Conservation (phyloP, 2,797 vertebrate species). For the Salarias fasciatus region DNA sequence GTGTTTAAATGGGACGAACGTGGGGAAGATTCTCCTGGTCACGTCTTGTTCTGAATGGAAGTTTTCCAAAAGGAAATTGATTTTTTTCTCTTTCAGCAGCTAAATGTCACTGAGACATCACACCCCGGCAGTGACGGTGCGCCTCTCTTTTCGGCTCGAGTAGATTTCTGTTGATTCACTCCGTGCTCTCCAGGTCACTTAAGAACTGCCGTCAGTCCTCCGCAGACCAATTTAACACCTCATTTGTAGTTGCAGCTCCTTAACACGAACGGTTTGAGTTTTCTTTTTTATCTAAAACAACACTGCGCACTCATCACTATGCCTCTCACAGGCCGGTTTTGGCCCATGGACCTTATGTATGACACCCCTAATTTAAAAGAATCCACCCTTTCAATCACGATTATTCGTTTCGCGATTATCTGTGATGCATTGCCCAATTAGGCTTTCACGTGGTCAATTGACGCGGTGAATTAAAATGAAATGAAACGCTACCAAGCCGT, state of each 20-base stretch:
- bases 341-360: too few relatives aligned
- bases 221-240: too few relatives aligned
- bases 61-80: background rate
- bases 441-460: slow-evolving; percentile 12
- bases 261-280: too few relatives aligned
- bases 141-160: background rate
- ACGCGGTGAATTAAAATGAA: slow-evolving; percentile 34
- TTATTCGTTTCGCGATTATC: slow-evolving; percentile 14
- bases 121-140: background rate
- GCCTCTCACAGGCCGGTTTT: too few relatives aligned
- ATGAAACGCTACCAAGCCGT: slow-evolving; percentile 38
- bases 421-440: slow-evolving; percentile 36
- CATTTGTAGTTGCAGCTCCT: too few relatives aligned
- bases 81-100: background rate
- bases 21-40: background rate
- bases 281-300: too few relatives aligned
- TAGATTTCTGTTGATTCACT: background rate
- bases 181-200: too few relatives aligned
- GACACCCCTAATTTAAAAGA: background rate
- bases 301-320: too few relatives aligned
- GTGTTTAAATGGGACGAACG: background rate
- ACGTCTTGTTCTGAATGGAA: background rate
- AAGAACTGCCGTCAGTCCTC: too few relatives aligned
- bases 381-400: background rate
- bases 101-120: slow-evolving; percentile 1